Conservation (phyloP, 1,140 invertebrate species). For the Holcopasites calliopsidis region DNA sequence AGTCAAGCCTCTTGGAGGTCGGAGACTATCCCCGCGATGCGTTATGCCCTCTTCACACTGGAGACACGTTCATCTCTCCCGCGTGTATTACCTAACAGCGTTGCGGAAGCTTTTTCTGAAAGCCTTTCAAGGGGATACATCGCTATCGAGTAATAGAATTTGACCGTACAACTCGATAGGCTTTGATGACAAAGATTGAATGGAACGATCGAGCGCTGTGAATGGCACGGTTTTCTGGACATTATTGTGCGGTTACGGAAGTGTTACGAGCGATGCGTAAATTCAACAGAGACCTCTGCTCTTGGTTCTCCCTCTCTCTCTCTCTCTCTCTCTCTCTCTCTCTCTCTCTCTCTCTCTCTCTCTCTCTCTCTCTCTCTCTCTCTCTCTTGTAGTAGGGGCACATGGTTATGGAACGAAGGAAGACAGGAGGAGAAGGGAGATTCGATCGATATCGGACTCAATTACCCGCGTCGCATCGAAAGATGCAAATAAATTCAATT, state of each 20-base stretch:
- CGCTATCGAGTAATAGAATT: not conserved
- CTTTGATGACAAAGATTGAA: not conserved
- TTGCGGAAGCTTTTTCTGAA: not conserved
- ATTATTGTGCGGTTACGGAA: slow-evolving; percentile 8
- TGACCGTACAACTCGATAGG: too few species aligned
- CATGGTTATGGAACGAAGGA: not conserved
- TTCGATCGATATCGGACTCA: slow-evolving; percentile 23
- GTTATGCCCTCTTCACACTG: not conserved
- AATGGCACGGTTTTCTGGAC: not conserved
- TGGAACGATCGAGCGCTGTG: not conserved
- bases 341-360: too few species aligned
- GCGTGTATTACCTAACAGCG: not conserved
- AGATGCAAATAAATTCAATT: slow-evolving; percentile 30
- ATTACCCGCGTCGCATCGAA: slow-evolving; percentile 12
- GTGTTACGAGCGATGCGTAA: slow-evolving; percentile 2
- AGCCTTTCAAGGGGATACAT: not conserved
- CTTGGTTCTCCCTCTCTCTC: not conserved
- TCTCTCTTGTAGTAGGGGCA: too few species aligned
- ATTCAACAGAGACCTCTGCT: not conserved
- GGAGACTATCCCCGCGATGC: not conserved
- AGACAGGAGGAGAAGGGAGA: not conserved
- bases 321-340: too few species aligned
- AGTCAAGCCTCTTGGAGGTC: slow-evolving; percentile 6
- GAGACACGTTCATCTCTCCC: not conserved
- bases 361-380: too few species aligned